Evolutionary conservation across 2,797 vertebrate species (phyloP), one percentile per base, ranked within the genome.

Genomic region (Artibeus jamaicensis): DNA sequence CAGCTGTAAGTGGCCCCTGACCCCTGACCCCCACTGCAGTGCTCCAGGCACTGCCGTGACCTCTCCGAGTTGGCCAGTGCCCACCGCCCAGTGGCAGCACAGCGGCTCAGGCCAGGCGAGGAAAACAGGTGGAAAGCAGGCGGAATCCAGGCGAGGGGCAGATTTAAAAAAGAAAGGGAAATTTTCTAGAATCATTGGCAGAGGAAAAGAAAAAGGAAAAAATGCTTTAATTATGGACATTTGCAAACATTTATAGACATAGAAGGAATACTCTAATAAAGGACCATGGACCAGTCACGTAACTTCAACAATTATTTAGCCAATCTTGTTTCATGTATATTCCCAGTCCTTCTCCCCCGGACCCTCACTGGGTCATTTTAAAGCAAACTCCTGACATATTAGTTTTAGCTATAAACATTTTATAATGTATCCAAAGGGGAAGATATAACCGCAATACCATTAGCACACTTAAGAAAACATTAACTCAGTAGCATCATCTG

Each of bases 341-440:
- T 42, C 29, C 50, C n/a, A 1, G n/a, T 18, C 0, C 12, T 24
- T 9, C 11, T 14, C 12, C 71, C 55, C 11, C 55, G 19, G 19
- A 1, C 3, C 11, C 53, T 14, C 0, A 32, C 11, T 6, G 5
- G 44, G 19, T 57, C 77, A 79, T 78, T 37, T n/a, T 65, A 86
- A 89, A 89, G 29, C 62, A 87, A 70, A 76, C 83, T 42, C 16
- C 34, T 37, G 3, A 34, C 15, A 4, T 16, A 5, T 7, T 84
- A 32, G 59, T 73, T 86, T 91, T 71, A 85, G 81, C 73, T 93
- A 15, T 32, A 37, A 53, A 53, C 14, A 12, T 65, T 94, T 78
- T 48, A 44, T 48, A 93, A 65, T 15, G 1, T 67, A 29, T 86
- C 18, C 44, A n/a, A 44, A 59, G 46, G 42, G 5, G 9, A 88